Evolutionary conservation across 2,113 vertebrate species (phyloP).

Genomic region (Morone chrysops): DNA sequence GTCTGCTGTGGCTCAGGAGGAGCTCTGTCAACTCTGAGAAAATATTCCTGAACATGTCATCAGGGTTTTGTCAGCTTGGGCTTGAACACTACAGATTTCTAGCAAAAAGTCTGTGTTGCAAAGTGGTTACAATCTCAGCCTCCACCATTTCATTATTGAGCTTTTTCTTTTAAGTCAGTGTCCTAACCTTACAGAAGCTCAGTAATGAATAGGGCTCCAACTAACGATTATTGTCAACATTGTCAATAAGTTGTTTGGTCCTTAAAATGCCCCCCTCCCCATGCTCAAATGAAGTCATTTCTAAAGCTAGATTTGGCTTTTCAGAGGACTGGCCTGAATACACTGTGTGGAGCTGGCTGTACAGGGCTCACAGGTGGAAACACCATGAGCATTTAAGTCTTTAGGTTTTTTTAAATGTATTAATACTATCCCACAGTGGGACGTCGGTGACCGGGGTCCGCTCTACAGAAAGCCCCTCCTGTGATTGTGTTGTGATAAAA

Average conservation of each 20-base stretch:
- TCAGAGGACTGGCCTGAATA: too few relatives aligned
- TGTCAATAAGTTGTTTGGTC: too few relatives aligned
- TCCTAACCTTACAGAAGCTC: too few relatives aligned
- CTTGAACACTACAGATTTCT: neutral
- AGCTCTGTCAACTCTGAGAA: constrained; percentile 6
- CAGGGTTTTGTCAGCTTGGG: neutral
- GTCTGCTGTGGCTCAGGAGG: neutral
- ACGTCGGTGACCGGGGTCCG: neutral
- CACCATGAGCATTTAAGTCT: neutral
- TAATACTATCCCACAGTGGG: neutral
- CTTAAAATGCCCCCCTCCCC: too few relatives aligned
- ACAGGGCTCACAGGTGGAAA: neutral
- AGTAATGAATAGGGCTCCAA: too few relatives aligned
- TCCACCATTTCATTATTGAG: neutral
- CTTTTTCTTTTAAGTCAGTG: neutral
- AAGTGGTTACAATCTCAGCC: neutral
- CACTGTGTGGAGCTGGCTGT: neutral
- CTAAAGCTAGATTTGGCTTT: neutral
- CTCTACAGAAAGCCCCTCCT: neutral
- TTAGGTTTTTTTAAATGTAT: neutral
- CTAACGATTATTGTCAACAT: too few relatives aligned
- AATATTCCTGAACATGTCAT: constrained; percentile 10
- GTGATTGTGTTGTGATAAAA: constrained; percentile 1
- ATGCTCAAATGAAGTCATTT: neutral
- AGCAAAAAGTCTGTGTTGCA: neutral